Evolutionary conservation across 2,797 vertebrate genomes (phyloP).

Genomic region (Manis pentadactyla): DNA sequence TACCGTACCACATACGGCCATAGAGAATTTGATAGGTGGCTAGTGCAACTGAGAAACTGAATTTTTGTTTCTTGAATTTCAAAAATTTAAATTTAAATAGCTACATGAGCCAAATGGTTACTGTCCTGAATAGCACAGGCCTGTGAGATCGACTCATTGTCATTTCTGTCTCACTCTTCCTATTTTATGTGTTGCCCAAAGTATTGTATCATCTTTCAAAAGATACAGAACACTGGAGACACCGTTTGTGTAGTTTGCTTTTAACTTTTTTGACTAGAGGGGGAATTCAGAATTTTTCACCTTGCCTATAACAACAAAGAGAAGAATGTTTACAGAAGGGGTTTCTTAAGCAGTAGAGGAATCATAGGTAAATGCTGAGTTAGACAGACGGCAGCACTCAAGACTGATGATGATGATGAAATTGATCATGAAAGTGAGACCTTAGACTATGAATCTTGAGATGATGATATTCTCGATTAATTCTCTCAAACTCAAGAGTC

Average conservation of each 20-base stretch:
- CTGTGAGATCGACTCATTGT: not conserved
- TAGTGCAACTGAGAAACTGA: not conserved
- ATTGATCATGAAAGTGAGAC: not conserved
- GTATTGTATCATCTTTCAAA: not conserved
- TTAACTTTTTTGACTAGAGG: not conserved
- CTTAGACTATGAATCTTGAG: not conserved
- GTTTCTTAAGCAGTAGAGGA: not conserved
- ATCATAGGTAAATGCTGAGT: not conserved
- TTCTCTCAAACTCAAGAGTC: not conserved
- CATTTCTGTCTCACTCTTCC: not conserved
- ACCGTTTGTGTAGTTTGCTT: not conserved
- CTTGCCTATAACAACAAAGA: not conserved
- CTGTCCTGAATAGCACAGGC: not conserved
- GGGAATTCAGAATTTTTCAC: not conserved
- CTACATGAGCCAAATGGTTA: not conserved
- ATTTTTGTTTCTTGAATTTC: not conserved
- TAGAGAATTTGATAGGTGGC: not conserved
- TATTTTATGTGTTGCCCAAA: not conserved
- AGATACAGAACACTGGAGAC: not conserved
- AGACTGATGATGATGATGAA: not conserved
- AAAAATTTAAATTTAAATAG: constrained; percentile 38
- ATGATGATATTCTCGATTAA: not conserved
- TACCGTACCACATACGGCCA: not conserved
- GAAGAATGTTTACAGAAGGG: not conserved
- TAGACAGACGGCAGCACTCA: not conserved